Conservation (phyloP, 2,113 vertebrate species). For the Lasiurus cinereus region DNA sequence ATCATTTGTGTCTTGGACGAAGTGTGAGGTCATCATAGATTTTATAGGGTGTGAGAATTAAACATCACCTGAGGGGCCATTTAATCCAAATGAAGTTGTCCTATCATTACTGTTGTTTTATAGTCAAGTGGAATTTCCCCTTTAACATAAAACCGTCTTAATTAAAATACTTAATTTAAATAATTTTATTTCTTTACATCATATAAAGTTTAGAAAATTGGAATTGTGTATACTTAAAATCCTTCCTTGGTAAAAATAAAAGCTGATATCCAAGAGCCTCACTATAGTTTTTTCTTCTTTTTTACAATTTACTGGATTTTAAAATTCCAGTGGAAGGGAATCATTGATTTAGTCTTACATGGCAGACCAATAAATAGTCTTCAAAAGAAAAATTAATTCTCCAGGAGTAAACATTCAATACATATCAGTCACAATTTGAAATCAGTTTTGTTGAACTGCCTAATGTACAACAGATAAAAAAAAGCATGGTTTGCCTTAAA, state of each 20-base stretch:
- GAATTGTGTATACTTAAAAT: not conserved
- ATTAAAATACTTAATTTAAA: not conserved
- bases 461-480: not conserved
- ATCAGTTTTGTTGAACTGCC: not conserved
- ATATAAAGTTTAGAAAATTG: not conserved
- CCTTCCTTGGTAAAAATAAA: not conserved
- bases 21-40: not conserved
- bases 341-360: not conserved
- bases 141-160: not conserved
- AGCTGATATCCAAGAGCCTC: not conserved
- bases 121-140: not conserved
- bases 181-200: not conserved
- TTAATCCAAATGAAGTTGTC: not conserved
- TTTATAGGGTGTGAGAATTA: not conserved
- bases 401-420: not conserved
- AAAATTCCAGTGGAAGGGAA: not conserved
- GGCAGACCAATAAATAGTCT: not conserved
- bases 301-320: not conserved
- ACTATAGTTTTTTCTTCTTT: not conserved
- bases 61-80: not conserved
- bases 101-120: not conserved
- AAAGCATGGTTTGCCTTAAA: not conserved
- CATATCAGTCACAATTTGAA: not conserved
- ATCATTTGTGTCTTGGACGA: not conserved
- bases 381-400: not conserved